Base-by-base conservation (phyloP, 1,140 invertebrate genomes). In the Dendroctonus valens region DNA sequence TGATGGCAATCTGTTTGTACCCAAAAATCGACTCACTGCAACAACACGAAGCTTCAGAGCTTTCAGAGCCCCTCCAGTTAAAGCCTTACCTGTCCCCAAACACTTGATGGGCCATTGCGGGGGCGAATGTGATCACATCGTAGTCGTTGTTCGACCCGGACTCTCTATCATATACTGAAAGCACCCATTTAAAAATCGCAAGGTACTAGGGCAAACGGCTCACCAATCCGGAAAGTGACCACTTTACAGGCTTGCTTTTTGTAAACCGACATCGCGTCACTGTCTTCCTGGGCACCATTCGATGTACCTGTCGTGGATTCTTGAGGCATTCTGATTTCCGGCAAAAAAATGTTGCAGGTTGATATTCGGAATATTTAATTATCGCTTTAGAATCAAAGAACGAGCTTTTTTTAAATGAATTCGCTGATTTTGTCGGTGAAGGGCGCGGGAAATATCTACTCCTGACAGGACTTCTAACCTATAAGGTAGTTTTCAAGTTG, bases 51-150 rank as follows among this genome's bases (percentile, higher is more conserved):
- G 39, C 51, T 66, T 42, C 9, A 44, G 41, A 41, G 37, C 8
- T 55, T 8, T 54, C 11, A 14, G 37, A 15, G 41, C 44, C 41
- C 3, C 3, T 15, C 15, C 40, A 55, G 9, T 40, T 50, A 54
- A 41, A 54, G 15, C 59, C 54, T 14, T 59, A 74, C 73, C 61
- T 91, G 72, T 95, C 91, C 26, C 94, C 94, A 82, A 96, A 97
- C 12, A 97, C 85, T 81, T 97, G 94, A 83, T 98, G 93, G 55
- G 91, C 91, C 91, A 96, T 96, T 55, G 91, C 90, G 6, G 94
- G 92, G 53, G 86, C 83, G 77, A 96, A 97, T 9, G 55, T 44
- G 42, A 62, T 41, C 7, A 7, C 40, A 41, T 15, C 8, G 5
- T 42, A 39, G 2, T 5, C n/a, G 12, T 69, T 59, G 12, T 51